These are phyloP conservation scores for Suillia variegata DNA, from an alignment of 2,888 invertebrate genomes.

Conservation along the genomic window DNA sequence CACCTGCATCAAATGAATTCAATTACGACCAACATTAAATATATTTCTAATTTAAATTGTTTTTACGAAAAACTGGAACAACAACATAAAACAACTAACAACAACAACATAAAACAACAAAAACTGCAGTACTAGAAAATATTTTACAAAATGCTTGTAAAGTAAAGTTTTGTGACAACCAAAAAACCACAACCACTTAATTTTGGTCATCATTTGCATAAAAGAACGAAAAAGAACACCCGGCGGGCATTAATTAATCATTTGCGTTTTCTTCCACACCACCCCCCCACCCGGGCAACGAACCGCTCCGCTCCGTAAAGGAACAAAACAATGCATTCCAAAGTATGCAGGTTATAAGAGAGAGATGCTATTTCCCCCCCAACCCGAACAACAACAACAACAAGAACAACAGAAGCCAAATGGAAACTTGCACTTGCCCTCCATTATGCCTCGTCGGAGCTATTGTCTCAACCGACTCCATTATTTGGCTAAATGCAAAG, in stretches of 20 bases:
- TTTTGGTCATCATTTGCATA: constrained; percentile 49
- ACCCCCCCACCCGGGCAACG: too few species aligned
- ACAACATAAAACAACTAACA: too few species aligned
- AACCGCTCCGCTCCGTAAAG: too few species aligned
- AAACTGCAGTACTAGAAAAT: too few species aligned
- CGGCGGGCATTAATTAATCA: constrained; percentile 34
- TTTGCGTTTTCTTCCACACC: constrained; percentile 36
- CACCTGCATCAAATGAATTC: too few species aligned
- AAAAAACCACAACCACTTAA: constrained; percentile 34
- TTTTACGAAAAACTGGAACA: too few species aligned
- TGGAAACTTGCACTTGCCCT: neutral
- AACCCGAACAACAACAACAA: neutral
- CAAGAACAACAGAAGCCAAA: neutral
- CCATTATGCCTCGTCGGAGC: neutral
- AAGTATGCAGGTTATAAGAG: neutral
- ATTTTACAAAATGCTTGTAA: too few species aligned
- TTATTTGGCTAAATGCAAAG: neutral
- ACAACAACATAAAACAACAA: too few species aligned
- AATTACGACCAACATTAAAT: too few species aligned
- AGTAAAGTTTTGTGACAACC: too few species aligned
- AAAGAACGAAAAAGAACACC: neutral
- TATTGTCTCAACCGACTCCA: neutral
- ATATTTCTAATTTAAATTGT: too few species aligned
- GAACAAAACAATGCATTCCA: constrained; percentile 12
- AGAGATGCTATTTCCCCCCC: neutral